Evolutionary conservation across 1,140 invertebrate genomes (phyloP), one percentile per base, ranked within the genome.

Genomic region (Dreissena polymorpha): DNA sequence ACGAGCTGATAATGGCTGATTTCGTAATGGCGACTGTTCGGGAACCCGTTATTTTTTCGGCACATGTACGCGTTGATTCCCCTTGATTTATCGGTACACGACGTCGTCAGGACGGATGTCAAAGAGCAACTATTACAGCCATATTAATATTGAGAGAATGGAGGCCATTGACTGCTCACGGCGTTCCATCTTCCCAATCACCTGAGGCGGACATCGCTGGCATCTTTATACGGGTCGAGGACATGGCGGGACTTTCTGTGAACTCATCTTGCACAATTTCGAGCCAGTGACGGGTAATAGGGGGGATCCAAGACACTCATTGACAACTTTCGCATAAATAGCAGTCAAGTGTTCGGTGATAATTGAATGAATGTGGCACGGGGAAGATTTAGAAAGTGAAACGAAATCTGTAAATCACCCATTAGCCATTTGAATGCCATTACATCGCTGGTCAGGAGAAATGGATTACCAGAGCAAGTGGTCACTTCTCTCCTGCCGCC

Each of bases 351-450:
- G 55, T 67, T 64, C 69, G 53, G 27, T 65, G 23, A 82, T 74
- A 82, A 82, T 73, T 71, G 71, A 64, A 53, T 74, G 57, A 80
- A 80, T 68, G 72, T 80, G 78, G 71, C 39, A 80, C 69, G 53
- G n/a, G 10, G n/a, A 57, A 82, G 64, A 63, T 39, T 64, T 68
- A 29, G 70, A 82, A 82, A 73, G 79, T 74, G 71, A 82, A 74
- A 73, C 25, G 55, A 60, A 78, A 69, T 55, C 76, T 25, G 69
- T 78, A 78, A 78, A 78, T 78, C 76, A 78, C 51, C 23, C 27
- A 60, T 23, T 18, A 23, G 57, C 16, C 57, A 60, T 60, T 60
- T 60, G 16, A 39, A 39, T 39, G 39, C 39, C 39, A 39, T 39
- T 39, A 39, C 39, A 39, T 39, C 39, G 39, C 39, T 39, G 39